phyloP scores from a whole-genome alignment of 2,113 vertebrate genomes.

The Gavia stellata region DNA sequence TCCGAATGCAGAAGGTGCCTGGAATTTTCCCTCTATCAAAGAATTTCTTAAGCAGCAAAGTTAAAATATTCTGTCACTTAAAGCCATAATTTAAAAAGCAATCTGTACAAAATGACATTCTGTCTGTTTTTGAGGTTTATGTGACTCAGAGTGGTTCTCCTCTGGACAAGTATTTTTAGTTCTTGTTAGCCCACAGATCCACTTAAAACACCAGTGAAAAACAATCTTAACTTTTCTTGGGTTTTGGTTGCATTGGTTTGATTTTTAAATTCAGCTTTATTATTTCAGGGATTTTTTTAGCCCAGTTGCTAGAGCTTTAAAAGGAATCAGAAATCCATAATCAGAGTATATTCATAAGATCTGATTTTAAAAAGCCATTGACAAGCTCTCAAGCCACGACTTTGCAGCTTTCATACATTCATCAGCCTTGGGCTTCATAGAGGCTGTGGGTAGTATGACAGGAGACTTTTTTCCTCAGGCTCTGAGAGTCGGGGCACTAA shows the following conservation, averaged over 20 bases:
- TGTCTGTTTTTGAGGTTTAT: neutral
- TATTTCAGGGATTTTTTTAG: neutral
- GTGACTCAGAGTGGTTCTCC: neutral
- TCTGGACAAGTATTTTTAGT: neutral
- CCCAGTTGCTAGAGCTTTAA: neutral
- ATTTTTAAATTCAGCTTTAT: neutral
- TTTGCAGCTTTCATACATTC: neutral
- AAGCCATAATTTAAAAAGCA: neutral
- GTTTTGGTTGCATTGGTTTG: neutral
- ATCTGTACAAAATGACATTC: neutral
- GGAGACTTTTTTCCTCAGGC: neutral
- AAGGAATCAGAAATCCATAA: neutral
- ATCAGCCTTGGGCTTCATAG: neutral
- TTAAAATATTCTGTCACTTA: conserved; percentile 7
- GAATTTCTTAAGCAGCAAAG: neutral
- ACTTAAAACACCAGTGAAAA: neutral
- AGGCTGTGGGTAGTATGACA: neutral
- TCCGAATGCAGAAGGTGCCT: conserved; percentile 6
- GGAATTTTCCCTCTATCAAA: neutral
- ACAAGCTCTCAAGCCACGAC: neutral
- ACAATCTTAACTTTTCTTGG: neutral
- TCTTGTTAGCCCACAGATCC: neutral
- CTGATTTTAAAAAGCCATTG: neutral
- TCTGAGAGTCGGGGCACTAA: neutral
- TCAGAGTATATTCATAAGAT: neutral